A percentile compares a stretch with the other conserved stretches of the same genome.
Evolutionary conservation across 2,113 vertebrate species (phyloP).

Genomic region (Toxostoma redivivum): DNA sequence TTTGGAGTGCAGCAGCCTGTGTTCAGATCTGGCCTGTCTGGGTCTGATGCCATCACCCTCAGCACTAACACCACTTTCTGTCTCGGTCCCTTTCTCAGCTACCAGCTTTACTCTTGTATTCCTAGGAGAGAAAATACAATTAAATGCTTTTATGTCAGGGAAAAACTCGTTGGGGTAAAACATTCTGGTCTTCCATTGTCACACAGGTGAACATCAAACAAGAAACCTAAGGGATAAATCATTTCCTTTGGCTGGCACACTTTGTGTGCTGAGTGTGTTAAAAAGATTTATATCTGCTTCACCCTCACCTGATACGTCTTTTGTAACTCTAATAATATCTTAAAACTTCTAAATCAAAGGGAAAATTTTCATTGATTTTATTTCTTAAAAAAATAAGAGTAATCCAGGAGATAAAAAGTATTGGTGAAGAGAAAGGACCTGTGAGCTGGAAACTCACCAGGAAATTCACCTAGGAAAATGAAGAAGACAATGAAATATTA

Average conservation of each 20-base stretch:
- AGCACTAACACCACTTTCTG: constrained; percentile 25
- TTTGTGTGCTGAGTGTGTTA: background rate
- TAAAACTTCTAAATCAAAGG: background rate
- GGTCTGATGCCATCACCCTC: constrained; percentile 34
- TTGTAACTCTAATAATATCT: background rate
- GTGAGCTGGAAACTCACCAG: background rate
- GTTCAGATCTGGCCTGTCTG: constrained; percentile 53
- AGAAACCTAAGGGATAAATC: background rate
- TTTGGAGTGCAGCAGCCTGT: constrained; percentile 50
- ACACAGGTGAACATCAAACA: background rate
- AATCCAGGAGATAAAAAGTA: background rate
- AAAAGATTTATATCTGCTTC: background rate
- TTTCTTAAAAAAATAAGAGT: accelerated
- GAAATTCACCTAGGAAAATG: background rate
- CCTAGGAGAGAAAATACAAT: constrained; percentile 51
- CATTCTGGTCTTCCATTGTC: background rate
- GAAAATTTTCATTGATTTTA: background rate
- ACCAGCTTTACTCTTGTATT: constrained; percentile 52
- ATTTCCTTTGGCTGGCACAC: background rate
- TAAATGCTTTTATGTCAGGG: background rate
- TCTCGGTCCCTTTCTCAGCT: constrained; percentile 70
- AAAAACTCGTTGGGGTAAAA: background rate
- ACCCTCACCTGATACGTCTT: background rate
- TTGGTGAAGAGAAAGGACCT: background rate
- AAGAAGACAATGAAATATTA: background rate